Base-by-base conservation (phyloP, 2,888 invertebrate genomes). In the Listrodromus nycthemerus region DNA sequence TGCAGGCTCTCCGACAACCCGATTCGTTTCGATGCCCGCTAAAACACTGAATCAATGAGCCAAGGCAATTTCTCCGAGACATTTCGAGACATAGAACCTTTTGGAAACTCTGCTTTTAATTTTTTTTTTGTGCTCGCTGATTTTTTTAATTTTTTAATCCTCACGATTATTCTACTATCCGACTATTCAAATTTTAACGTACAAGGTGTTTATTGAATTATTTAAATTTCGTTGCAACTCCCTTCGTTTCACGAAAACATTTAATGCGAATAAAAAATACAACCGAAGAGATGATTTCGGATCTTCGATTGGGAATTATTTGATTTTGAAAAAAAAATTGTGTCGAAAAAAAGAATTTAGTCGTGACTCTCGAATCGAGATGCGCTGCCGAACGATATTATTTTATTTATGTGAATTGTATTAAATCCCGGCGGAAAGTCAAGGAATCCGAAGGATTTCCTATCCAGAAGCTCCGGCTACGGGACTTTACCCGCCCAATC, bases 371-470 rank as follows among this genome's bases (percentile, higher is more conserved):
- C n/a, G n/a, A n/a, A n/a, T n/a, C n/a, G n/a, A n/a, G n/a, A n/a
- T n/a, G n/a, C n/a, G n/a, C n/a, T n/a, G n/a, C 58, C 5, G 58
- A 13, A 61, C 30, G 16, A 30, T 27, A 61, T 61, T 16, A 30
- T 61, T 0, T 58, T 33, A 71, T 58, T 19, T 33, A 69, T 27
- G 37, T n/a, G 24, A 19, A 41, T 65, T 24, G 19, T 70, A 63
- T 63, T 37, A 30, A 30, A 65, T 16, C 21, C 58, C 5, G 24
- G 27, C 71, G 78, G 78, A 79, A 55, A 79, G 50, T 79, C 37
- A 52, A 52, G 65, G 71, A 50, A 71, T 70, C 69, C 33, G 37
- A 52, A 50, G 63, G 78, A 79, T 79, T 79, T 79, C 65, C 63
- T 52, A 50, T 61, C 24, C 61, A 65, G 13, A 52, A 79, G 70